These are phyloP conservation scores for Pterobdella sp. DNA, from an alignment of 2,888 invertebrate species.

Conservation along the genomic window DNA sequence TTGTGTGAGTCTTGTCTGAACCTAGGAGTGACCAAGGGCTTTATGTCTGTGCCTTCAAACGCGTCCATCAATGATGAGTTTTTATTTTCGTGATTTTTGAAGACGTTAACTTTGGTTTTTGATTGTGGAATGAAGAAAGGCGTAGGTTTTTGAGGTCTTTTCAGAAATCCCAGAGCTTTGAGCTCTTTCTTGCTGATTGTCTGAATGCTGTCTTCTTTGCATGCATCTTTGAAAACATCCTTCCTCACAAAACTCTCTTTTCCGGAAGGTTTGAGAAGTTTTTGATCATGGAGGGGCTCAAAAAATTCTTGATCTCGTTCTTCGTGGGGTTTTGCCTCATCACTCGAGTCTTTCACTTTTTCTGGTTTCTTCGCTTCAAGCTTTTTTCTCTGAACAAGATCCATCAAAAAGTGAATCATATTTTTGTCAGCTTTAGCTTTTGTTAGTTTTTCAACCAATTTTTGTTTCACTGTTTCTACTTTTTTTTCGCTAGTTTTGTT, in stretches of 20 bases:
- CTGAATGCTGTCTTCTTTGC: background rate
- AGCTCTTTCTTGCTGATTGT: slow-evolving; percentile 8
- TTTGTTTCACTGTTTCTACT: background rate
- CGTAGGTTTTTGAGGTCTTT: background rate
- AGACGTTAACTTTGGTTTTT: too few species aligned
- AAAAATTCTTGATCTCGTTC: too few species aligned
- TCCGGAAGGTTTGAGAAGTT: slow-evolving; percentile 12
- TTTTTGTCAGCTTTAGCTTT: background rate
- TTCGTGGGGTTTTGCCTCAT: slow-evolving; percentile 17
- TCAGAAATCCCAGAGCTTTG: background rate
- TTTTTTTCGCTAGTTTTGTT: too few species aligned
- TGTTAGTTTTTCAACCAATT: slow-evolving; percentile 3
- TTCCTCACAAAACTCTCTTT: background rate
- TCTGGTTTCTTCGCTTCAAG: background rate
- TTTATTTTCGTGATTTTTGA: too few species aligned
- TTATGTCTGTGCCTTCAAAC: too few species aligned
- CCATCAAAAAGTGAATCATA: background rate
- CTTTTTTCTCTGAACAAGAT: slow-evolving; percentile 1
- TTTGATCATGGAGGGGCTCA: too few species aligned
- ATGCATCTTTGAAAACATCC: background rate
- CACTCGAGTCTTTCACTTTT: background rate
- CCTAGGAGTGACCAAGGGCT: too few species aligned
- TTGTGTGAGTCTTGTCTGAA: too few species aligned
- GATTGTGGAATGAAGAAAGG: too few species aligned
- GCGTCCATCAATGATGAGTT: too few species aligned